Conservation (phyloP, 2,888 invertebrate genomes). For the Pemphredon lugubris region DNA sequence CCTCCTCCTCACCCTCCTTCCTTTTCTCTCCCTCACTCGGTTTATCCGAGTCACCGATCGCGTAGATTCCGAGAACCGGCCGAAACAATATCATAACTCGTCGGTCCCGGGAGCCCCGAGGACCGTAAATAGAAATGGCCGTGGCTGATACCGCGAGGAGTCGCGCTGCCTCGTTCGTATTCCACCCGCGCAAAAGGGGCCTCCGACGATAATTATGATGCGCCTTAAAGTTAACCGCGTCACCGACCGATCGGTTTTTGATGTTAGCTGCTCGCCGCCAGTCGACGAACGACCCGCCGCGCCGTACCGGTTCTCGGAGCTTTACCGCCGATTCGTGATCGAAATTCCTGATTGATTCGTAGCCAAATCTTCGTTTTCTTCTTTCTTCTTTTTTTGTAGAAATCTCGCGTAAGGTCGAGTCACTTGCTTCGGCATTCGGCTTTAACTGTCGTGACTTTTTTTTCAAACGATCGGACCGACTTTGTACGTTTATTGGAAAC, state of each 20-base stretch:
- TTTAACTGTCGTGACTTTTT: too few relatives aligned
- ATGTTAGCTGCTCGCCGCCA: conserved; percentile 54
- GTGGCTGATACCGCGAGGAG: conserved; percentile 69
- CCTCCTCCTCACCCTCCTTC: too few relatives aligned
- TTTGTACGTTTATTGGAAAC: too few relatives aligned
- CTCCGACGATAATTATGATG: conserved; percentile 76
- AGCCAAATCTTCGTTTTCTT: too few relatives aligned
- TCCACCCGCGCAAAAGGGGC: conserved; percentile 58
- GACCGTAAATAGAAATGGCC: conserved; percentile 78
- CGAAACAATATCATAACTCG: conserved; percentile 81
- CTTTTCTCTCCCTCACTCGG: conserved; percentile 61
- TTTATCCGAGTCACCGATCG: conserved; percentile 81
- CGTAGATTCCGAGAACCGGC: conserved; percentile 79
- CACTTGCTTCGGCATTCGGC: too few relatives aligned
- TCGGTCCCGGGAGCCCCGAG: conserved; percentile 74
- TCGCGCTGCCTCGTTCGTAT: conserved; percentile 56
- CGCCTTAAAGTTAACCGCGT: conserved; percentile 66
- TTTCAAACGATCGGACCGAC: too few relatives aligned
- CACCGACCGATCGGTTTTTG: conserved; percentile 75
- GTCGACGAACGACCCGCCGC: conserved; percentile 20
- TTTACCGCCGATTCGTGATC: conserved; percentile 59
- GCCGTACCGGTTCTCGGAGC: conserved; percentile 32
- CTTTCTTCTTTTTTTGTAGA: too few relatives aligned
- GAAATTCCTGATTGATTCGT: conserved; percentile 63
- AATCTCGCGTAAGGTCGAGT: too few relatives aligned